Conservation (phyloP, 2,797 vertebrate species). For the Pterois miles region DNA sequence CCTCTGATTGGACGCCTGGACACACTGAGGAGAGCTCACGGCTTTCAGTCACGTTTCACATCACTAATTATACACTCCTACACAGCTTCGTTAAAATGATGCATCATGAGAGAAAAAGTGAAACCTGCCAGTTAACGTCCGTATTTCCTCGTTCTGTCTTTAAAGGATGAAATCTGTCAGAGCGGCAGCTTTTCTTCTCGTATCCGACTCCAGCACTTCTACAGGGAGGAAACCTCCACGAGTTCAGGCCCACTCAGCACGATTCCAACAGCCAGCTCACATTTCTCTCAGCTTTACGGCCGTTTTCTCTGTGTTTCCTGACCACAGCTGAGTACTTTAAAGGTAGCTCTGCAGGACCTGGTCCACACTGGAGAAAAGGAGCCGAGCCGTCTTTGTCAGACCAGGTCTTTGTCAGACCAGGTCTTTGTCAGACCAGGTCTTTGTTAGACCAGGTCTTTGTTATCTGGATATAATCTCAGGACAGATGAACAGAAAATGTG, state of each 20-base stretch:
- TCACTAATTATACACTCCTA: no score
- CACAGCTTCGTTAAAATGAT: not conserved
- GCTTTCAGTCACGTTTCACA: not conserved
- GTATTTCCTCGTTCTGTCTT: not conserved
- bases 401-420: not conserved
- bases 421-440: no score
- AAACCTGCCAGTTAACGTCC: not conserved
- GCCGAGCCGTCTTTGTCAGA: no score
- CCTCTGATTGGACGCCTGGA: not conserved
- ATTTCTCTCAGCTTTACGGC: slow-evolving; percentile 22
- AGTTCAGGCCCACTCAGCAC: no score
- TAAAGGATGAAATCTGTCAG: not conserved
- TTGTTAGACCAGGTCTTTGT: not conserved
- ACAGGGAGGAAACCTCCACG: not conserved
- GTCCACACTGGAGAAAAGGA: not conserved
- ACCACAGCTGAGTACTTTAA: slow-evolving; percentile 33
- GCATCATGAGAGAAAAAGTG: not conserved
- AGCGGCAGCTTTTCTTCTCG: not conserved
- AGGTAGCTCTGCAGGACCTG: slow-evolving; percentile 25
- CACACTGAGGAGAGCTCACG: not conserved
- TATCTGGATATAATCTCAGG: slow-evolving; percentile 20
- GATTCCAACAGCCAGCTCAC: not conserved
- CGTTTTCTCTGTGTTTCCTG: slow-evolving; percentile 27
- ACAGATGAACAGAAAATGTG: slow-evolving; percentile 43
- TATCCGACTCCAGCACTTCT: slow-evolving; percentile 5